These are phyloP conservation scores for Enteromius radiatus DNA, from an alignment of 2,797 vertebrate genomes.

Conservation along the genomic window DNA sequence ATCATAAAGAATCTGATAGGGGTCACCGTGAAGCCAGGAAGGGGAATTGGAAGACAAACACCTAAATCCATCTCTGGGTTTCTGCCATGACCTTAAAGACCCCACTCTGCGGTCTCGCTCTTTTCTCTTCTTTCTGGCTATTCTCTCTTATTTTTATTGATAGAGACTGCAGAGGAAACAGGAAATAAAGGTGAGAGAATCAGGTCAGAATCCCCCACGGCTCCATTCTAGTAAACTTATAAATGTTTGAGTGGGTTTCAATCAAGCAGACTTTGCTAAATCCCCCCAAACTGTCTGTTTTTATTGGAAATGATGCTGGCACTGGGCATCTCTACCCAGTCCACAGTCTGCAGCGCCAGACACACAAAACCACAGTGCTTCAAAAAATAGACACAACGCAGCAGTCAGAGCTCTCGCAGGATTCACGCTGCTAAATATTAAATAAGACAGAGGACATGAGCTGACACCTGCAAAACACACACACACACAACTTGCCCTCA, in stretches of 20 bases:
- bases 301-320: neutral
- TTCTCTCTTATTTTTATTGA: conserved; percentile 3
- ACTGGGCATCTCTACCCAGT: neutral
- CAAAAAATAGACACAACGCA: conserved; percentile 48
- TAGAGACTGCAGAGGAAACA: conserved; percentile 1
- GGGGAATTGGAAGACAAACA: conserved; percentile 15
- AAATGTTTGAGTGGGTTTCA: conserved; percentile 1
- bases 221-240: neutral
- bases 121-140: neutral
- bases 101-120: neutral
- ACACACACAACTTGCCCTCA: neutral
- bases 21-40: conserved; percentile 58
- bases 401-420: conserved; percentile 27
- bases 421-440: conserved; percentile 60
- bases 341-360: conserved; percentile 13
- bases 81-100: conserved; percentile 31
- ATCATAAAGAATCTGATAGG: conserved; percentile 69
- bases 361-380: conserved; percentile 29
- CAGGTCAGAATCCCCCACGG: neutral
- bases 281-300: neutral
- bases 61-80: conserved; percentile 31
- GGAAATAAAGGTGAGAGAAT: neutral
- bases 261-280: neutral
- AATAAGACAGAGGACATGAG: conserved; percentile 52
- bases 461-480: conserved; percentile 24